Evolutionary conservation across 2,888 invertebrate genomes (phyloP).

Genomic region (Coecobrya sp.): DNA sequence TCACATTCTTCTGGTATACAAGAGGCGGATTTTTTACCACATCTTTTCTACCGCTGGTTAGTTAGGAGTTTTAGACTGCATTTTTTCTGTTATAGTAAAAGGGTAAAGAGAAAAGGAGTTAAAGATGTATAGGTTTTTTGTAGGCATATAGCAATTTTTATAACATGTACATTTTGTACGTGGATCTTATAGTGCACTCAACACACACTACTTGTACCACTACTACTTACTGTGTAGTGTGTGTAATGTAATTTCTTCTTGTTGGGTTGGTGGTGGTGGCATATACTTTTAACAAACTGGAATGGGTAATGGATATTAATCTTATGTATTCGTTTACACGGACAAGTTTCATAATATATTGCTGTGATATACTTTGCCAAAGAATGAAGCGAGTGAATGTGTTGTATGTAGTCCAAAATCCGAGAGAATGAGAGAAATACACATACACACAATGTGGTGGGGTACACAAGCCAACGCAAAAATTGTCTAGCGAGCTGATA

Average conservation of each 20-base stretch:
- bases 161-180: not conserved
- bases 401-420: not conserved
- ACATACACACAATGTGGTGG: too few species aligned
- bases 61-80: too few species aligned
- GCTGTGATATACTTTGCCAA: not conserved
- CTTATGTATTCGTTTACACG: not conserved
- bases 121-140: too few species aligned
- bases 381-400: not conserved
- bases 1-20: too few species aligned
- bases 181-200: not conserved
- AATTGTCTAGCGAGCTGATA: not conserved
- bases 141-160: too few species aligned
- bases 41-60: too few species aligned
- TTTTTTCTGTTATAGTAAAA: too few species aligned
- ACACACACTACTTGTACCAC: too few species aligned
- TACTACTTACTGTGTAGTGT: too few species aligned
- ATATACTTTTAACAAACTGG: not conserved
- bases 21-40: too few species aligned
- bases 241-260: not conserved
- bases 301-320: slow-evolving; percentile 17
- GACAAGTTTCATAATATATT: not conserved
- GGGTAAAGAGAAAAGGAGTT: too few species aligned
- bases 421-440: not conserved
- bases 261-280: not conserved
- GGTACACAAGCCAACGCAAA: not conserved